Evolutionary conservation across 2,888 invertebrate species (phyloP).

Genomic region (Xanthia togata): DNA sequence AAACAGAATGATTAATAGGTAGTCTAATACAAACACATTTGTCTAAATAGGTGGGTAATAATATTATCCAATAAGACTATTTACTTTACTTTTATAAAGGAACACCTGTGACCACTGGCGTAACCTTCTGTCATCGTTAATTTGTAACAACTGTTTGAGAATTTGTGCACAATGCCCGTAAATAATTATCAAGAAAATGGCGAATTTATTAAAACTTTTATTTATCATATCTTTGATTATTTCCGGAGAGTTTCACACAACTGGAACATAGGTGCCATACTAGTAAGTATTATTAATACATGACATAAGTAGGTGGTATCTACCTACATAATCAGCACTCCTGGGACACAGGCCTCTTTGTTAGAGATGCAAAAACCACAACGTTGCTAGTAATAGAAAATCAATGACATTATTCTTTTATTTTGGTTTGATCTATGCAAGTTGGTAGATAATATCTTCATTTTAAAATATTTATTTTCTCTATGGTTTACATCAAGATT

Average conservation of each 20-base stretch:
- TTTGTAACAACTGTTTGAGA: slow-evolving; percentile 67
- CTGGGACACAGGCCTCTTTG: neutral
- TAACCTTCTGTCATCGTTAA: slow-evolving; percentile 74
- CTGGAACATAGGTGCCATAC: neutral
- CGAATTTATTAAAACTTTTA: neutral
- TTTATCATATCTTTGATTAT: slow-evolving; percentile 1
- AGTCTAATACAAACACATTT: slow-evolving; percentile 55
- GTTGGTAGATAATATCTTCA: no score
- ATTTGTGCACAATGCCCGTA: slow-evolving; percentile 56
- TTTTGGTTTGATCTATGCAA: neutral
- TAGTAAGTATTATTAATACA: neutral
- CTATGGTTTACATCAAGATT: neutral
- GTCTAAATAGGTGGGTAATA: slow-evolving; percentile 65
- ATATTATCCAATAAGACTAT: slow-evolving; percentile 73
- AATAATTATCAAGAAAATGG: slow-evolving; percentile 16
- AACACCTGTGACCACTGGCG: slow-evolving; percentile 77
- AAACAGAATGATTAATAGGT: slow-evolving; percentile 34
- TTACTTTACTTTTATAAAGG: slow-evolving; percentile 65
- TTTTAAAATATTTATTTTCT: neutral
- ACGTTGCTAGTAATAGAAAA: neutral
- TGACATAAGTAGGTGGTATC: neutral
- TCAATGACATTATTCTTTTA: neutral
- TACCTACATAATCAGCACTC: neutral
- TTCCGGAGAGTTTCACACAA: no score
- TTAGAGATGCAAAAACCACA: neutral